Evolutionary conservation across 2,888 invertebrate genomes (phyloP), one percentile per base, ranked within the genome.

Genomic region (Galeruca laticollis): DNA sequence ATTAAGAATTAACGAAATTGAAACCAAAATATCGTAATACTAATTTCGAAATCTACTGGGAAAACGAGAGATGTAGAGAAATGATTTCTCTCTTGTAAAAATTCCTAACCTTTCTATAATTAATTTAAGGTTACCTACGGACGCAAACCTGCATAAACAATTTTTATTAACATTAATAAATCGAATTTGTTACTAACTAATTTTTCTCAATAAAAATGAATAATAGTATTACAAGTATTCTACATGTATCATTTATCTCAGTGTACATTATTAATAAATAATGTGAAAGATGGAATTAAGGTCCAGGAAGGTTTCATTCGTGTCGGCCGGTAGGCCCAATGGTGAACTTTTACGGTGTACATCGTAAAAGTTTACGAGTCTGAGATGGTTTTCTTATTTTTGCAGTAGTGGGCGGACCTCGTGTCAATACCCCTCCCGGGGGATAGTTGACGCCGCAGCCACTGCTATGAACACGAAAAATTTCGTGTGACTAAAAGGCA

Each of bases 341-440:
- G 68, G 68, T 71, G 68, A 68, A 71, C 37, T 71, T 71, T 71
- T 71, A 71, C 68, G 71, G 60, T 31, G 51, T 49, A 59, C 59
- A 60, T 60, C 63, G 67, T 70, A 70, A 70, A 70, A 70, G 63
- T 70, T 63, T 67, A 60, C 60, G 68, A 40, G 56, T 31, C 70
- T 52, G 31, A 49, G 31, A 49, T 57, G 59, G 66, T 59, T 59
- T 66, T 66, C 66, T 66, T 59, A 66, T 66, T 66, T 65, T 51
- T 66, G 60, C 59, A 37, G 66, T 54, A 51, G 59, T 37, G 66
- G 66, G 66, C 66, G 66, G 61, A 57, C 35, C 49, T 33, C 61
- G 35, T 61, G 61, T 61, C 59, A 49, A 66, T 66, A 59, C 51
- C 15, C 49, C 35, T 66, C 66, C 66, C 59, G 59, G 51, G 66